Evolutionary conservation across 2,888 invertebrate genomes (phyloP), one percentile per base, ranked within the genome.

Genomic region (Empis stercorea): DNA sequence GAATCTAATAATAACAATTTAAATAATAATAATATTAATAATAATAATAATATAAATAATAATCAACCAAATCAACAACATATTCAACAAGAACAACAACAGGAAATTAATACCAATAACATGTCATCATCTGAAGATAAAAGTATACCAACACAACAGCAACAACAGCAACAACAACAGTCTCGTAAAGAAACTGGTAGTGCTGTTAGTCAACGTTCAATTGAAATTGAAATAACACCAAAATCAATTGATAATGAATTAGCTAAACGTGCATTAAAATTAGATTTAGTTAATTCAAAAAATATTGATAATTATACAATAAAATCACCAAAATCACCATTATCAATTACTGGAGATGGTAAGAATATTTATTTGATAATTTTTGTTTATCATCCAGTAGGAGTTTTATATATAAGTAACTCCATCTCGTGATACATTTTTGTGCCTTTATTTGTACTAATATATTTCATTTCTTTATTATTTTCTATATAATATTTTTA

Each of bases 141-240:
- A 44, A 27, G 34, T 27, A 13, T 30, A 32, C 27, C 49, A 13
- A 48, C 13, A 50, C 50, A 30, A 45, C 52, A 40, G 30, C 49
- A 15, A 44, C 49, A 32, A 44, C 52, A 43, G 44, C 46, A 27
- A 36, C 47, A 44, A 16, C 45, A 9, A 34, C 15, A 13, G n/a
- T 10, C 27, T 43, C 11, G n/a, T 11, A 27, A 44, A 16, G 10
- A 14, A 15, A 42, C 47, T 9, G 64, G 57, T 57, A 76, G 77
- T 54, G 78, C 78, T 23, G 72, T 78, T 43, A 78, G 78, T 54
- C 78, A 78, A 57, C 74, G 76, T 51, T 76, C 76, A 39, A 74
- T 78, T 43, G 78, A 78, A 55, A 70, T 77, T 41, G 66, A 72
- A 60, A 73, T 77, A 48, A 70, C 74, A 38, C 71, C 74, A 27